These are phyloP conservation scores for Dreissena rostriformis DNA, from an alignment of 1,140 invertebrate genomes.

Conservation along the genomic window DNA sequence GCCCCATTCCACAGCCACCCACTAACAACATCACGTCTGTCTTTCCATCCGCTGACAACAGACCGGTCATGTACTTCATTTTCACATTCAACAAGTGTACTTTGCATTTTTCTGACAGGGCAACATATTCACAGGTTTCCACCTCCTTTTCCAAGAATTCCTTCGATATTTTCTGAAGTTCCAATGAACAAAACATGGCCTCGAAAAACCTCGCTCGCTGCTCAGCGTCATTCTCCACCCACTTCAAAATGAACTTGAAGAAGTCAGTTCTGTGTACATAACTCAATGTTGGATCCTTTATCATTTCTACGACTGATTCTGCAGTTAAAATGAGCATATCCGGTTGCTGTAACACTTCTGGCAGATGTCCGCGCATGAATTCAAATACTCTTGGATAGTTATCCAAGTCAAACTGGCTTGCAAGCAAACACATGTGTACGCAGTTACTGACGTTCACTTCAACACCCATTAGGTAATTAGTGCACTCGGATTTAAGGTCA, in stretches of 20 bases:
- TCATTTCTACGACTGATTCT: slow-evolving; percentile 66
- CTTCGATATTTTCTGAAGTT: slow-evolving; percentile 60
- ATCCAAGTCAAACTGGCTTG: slow-evolving; percentile 71
- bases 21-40: slow-evolving; percentile 70
- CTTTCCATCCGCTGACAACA: slow-evolving; percentile 51
- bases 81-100: slow-evolving; percentile 65
- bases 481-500: slow-evolving; percentile 67
- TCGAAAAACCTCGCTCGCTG: slow-evolving; percentile 59
- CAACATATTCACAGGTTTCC: slow-evolving; percentile 59
- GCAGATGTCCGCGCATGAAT: slow-evolving; percentile 67
- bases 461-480: slow-evolving; percentile 58
- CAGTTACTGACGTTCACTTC: slow-evolving; percentile 68
- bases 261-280: slow-evolving; percentile 67
- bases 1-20: slow-evolving; percentile 62
- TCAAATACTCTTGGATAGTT: slow-evolving; percentile 65
- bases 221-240: slow-evolving; percentile 66
- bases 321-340: slow-evolving; percentile 67
- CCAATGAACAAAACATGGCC: slow-evolving; percentile 66
- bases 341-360: slow-evolving; percentile 63
- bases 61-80: slow-evolving; percentile 62
- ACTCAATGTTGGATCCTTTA: slow-evolving; percentile 65
- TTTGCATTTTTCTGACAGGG: slow-evolving; percentile 63
- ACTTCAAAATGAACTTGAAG: slow-evolving; percentile 69
- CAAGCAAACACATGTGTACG: slow-evolving; percentile 69
- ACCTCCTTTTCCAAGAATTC: slow-evolving; percentile 57